Conservation (phyloP, 2,797 vertebrate genomes). For the Atherinosoma microstoma region DNA sequence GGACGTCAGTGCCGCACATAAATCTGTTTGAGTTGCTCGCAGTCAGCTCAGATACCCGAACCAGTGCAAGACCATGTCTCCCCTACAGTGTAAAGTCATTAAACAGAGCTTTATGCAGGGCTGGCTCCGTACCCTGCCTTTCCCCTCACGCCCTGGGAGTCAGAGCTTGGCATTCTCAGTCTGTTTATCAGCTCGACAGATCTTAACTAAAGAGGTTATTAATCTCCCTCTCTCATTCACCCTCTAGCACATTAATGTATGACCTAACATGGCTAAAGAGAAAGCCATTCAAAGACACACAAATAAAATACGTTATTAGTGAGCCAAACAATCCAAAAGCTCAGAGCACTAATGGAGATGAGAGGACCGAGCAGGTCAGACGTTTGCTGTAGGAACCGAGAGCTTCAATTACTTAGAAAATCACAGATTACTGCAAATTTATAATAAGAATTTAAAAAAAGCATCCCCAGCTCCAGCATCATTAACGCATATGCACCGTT, state of each 20-base stretch:
- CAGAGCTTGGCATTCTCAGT: slow-evolving; percentile 20
- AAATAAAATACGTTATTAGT: too few species aligned
- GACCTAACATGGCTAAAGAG: slow-evolving; percentile 31
- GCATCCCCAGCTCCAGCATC: background rate
- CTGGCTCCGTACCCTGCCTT: slow-evolving; percentile 28
- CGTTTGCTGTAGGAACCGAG: slow-evolving; percentile 7
- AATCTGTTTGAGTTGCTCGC: slow-evolving; percentile 65
- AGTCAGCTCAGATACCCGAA: slow-evolving; percentile 54
- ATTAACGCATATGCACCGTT: slow-evolving; percentile 24
- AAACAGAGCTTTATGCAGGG: slow-evolving; percentile 36
- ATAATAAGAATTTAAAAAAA: too few species aligned
- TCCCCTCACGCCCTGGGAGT: slow-evolving; percentile 8
- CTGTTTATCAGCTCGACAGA: slow-evolving; percentile 36
- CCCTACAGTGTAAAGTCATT: slow-evolving; percentile 34
- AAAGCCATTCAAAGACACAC: slow-evolving; percentile 16
- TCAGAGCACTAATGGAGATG: slow-evolving; percentile 32
- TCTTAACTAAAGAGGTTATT: slow-evolving; percentile 47
- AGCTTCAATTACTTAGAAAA: slow-evolving; percentile 31
- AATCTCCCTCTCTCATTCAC: slow-evolving; percentile 25
- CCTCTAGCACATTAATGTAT: slow-evolving; percentile 20
- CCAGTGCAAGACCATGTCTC: slow-evolving; percentile 16
- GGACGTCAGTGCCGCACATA: slow-evolving; percentile 57
- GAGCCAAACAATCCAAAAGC: slow-evolving; percentile 14
- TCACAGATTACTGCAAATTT: slow-evolving; percentile 27
- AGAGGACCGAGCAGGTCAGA: slow-evolving; percentile 35